Percentiles rank a stretch among this genome's conserved stretches.
These are phyloP conservation scores for Erethizon dorsatum DNA, from an alignment of 2,797 vertebrate species.

Conservation along the genomic window DNA sequence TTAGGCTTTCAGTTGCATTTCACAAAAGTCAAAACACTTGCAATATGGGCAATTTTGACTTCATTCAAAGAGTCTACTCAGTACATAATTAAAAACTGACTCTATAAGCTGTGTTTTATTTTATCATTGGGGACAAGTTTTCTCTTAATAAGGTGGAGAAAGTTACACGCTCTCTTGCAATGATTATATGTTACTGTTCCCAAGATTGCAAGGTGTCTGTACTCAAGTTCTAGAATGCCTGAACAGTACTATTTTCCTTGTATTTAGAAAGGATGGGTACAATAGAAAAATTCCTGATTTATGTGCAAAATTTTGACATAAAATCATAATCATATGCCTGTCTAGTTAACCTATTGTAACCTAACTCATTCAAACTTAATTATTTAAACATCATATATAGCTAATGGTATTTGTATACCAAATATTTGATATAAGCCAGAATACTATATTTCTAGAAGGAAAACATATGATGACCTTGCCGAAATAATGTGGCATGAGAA, in stretches of 20 bases:
- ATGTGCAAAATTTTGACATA: not conserved
- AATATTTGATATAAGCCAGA: not conserved
- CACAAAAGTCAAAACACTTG: not conserved
- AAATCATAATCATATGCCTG: not conserved
- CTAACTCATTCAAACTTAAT: constrained; percentile 2
- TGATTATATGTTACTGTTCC: not conserved
- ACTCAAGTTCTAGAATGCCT: not conserved
- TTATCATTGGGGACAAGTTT: not conserved
- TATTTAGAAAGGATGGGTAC: not conserved
- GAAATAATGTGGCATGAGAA: not conserved
- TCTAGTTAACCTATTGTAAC: not conserved
- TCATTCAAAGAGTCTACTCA: not conserved
- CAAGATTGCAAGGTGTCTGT: not conserved
- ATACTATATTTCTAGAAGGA: not conserved
- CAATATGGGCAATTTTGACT: not conserved
- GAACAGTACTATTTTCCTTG: not conserved
- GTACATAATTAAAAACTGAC: not conserved
- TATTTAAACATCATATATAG: not conserved
- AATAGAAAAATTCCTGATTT: not conserved
- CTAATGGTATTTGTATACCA: not conserved
- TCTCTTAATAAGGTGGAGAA: not conserved
- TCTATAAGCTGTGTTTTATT: not conserved
- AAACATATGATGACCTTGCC: not conserved
- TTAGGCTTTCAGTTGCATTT: not conserved
- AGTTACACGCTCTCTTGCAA: not conserved